Evolutionary conservation across 2,113 vertebrate species (phyloP).

Genomic region (Tricholaema leucomelas): DNA sequence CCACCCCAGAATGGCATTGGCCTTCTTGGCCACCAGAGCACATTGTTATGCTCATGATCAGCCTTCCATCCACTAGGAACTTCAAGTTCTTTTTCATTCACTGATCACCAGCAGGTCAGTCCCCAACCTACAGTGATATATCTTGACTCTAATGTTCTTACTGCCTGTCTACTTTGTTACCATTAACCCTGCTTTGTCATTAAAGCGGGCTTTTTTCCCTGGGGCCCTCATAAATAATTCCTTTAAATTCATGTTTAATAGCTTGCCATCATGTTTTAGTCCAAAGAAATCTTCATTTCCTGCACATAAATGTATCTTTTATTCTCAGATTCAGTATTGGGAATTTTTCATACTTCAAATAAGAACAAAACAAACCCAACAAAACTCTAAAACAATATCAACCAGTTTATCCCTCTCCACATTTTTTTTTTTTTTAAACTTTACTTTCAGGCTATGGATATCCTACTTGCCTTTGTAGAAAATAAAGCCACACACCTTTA

Average conservation of each 20-base stretch:
- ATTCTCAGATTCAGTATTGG: not conserved
- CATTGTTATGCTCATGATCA: no score
- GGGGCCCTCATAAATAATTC: not conserved
- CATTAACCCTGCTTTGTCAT: not conserved
- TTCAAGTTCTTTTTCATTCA: no score
- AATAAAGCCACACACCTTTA: not conserved
- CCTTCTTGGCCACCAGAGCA: no score
- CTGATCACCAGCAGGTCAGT: no score
- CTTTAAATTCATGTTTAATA: not conserved
- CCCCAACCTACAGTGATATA: no score
- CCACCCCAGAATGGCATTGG: no score
- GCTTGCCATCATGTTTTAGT: not conserved
- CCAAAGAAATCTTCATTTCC: not conserved
- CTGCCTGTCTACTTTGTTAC: not conserved
- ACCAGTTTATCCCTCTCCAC: not conserved
- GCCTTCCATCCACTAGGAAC: no score
- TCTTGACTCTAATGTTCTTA: not conserved
- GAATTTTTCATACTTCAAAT: not conserved
- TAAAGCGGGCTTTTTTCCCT: not conserved
- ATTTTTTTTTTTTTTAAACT: not conserved
- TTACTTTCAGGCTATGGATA: not conserved
- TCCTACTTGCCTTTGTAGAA: not conserved
- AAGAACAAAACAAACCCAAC: not conserved
- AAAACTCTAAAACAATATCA: not conserved
- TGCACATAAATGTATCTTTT: not conserved